Conservation (phyloP, 2,888 invertebrate genomes). For the Thalpophila matura region DNA sequence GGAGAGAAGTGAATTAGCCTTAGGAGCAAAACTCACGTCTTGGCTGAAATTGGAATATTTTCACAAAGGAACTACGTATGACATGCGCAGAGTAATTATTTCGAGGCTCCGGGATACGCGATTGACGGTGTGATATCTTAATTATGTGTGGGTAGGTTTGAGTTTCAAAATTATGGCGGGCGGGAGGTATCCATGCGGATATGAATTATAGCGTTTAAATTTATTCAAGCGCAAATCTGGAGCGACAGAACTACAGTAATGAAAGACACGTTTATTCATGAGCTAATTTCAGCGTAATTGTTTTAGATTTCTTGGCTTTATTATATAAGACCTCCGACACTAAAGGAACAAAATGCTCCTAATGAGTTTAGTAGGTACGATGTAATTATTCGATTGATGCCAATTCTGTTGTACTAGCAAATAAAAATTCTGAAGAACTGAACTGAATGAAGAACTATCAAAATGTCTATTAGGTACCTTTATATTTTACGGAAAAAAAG, state of each 20-base stretch:
- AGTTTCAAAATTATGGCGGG: constrained; percentile 33
- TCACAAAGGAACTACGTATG: constrained; percentile 56
- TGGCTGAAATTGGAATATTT: constrained; percentile 55
- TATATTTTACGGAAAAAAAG: no score
- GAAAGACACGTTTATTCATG: constrained; percentile 28
- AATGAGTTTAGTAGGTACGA: no score
- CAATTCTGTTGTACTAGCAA: no score
- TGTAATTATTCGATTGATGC: no score
- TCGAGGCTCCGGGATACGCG: constrained; percentile 39
- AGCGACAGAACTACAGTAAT: constrained; percentile 21
- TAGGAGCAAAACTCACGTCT: constrained; percentile 41
- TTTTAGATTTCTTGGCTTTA: constrained; percentile 4
- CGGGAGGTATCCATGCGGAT: constrained; percentile 16
- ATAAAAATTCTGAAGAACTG: no score
- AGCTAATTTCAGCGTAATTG: constrained; percentile 1
- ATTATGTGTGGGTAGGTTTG: constrained; percentile 23
- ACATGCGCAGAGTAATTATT: constrained; percentile 58
- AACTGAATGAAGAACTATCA: no score
- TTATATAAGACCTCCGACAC: no score
- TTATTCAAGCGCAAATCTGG: constrained; percentile 31
- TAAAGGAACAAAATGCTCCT: no score
- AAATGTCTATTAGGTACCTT: no score
- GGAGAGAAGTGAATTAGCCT: constrained; percentile 55
- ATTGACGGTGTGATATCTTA: constrained; percentile 35
- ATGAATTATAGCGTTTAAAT: constrained; percentile 38